These are phyloP conservation scores for Delphinapterus leucas DNA, from an alignment of 2,113 vertebrate species.

Conservation along the genomic window DNA sequence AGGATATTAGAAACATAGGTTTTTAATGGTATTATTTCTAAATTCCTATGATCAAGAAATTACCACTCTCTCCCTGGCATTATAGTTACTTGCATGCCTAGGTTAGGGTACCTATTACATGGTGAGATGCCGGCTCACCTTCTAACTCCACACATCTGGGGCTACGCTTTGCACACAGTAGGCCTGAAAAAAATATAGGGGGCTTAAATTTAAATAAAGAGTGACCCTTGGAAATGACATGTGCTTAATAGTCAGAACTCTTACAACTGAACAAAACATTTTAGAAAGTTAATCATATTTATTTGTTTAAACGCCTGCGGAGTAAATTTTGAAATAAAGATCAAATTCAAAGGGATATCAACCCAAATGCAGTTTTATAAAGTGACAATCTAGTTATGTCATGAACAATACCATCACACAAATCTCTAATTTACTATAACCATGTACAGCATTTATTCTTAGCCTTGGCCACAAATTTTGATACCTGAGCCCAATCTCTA, in stretches of 20 bases:
- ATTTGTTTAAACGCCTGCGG: not conserved
- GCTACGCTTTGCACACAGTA: not conserved
- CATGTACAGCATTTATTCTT: not conserved
- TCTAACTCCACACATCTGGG: not conserved
- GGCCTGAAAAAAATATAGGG: not conserved
- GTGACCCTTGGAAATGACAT: not conserved
- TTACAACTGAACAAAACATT: not conserved
- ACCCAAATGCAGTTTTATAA: not conserved
- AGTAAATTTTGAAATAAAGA: not conserved
- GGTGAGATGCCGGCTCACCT: not conserved
- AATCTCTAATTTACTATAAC: not conserved
- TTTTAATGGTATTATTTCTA: not conserved
- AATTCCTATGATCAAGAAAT: not conserved
- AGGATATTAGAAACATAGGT: not conserved
- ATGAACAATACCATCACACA: not conserved
- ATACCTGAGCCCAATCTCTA: not conserved
- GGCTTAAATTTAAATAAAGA: conserved; percentile 22
- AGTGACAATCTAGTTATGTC: not conserved
- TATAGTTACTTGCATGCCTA: not conserved
- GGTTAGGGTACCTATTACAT: not conserved
- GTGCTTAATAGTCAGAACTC: not conserved
- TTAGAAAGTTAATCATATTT: not conserved
- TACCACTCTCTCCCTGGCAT: not conserved
- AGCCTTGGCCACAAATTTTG: not conserved
- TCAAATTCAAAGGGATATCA: not conserved